Conservation (phyloP, 2,113 vertebrate species). For the Benitochromis conjunctus region DNA sequence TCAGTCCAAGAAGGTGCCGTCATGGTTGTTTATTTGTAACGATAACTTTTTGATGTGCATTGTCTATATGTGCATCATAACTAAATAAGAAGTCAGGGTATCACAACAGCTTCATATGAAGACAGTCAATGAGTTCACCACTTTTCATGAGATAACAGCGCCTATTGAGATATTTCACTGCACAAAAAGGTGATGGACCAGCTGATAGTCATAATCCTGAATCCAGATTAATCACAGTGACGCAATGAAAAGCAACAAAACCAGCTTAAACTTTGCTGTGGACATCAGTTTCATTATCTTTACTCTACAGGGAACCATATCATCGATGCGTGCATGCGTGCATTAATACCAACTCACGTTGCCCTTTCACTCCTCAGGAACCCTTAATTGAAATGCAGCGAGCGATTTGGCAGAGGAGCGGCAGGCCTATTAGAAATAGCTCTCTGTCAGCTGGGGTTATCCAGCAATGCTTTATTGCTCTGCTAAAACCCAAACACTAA, state of each 20-base stretch:
- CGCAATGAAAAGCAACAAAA: not conserved
- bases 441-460: conserved; percentile 39
- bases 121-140: not conserved
- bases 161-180: not conserved
- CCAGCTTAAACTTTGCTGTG: not conserved
- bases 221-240: not conserved
- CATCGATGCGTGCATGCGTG: not conserved
- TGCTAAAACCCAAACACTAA: conserved; percentile 57
- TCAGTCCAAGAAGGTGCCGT: not conserved
- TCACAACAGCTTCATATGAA: not conserved
- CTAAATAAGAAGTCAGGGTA: not conserved
- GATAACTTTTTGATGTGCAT: not conserved
- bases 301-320: not conserved
- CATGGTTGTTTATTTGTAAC: not conserved
- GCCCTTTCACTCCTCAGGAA: not conserved
- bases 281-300: not conserved
- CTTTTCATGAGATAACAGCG: not conserved
- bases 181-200: not conserved
- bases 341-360: not conserved
- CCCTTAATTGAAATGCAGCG: conserved; percentile 52
- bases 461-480: conserved; percentile 42
- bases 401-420: conserved; percentile 25
- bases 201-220: not conserved
- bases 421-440: conserved; percentile 39
- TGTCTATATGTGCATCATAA: not conserved